Base-by-base conservation (phyloP, 2,888 invertebrate species). In the Leptinotarsa peninsularis region DNA sequence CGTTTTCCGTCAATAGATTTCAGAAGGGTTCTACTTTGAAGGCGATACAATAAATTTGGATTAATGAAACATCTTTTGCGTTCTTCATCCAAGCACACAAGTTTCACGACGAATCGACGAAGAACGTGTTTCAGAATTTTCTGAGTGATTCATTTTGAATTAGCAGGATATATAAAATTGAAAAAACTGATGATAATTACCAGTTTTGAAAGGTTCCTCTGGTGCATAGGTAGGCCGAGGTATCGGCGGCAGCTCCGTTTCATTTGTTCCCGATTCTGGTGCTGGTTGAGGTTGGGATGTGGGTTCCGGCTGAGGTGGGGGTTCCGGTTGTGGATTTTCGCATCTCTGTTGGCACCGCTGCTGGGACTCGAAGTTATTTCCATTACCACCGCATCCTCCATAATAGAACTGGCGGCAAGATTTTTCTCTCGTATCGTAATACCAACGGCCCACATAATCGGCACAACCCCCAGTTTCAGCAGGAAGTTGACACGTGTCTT, bases 331-430 rank as follows among this genome's bases (percentile, higher is more conserved):
- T 87, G 54, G 52, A 21, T 87, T 89, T 77, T 91, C 90, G 86
- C 96, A 96, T 56, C 92, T 90, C 66, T 89, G 89, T 78, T 91
- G 87, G 82, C 96, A 97, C 67, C 92, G 92, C 66, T 90, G 88
- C 85, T 94, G 91, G 0, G 91, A 90, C 13, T 86, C 86, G 89
- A 97, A 98, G 88, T 96, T 96, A 88, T 98, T 98, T 2, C 91
- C 92, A 85, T 98, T 99, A 49, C 98, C 98, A 21, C 94, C 94
- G 86, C 98, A 98, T 68, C 98, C 98, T 54, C 97, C 96, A 86
- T 94, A 98, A 82, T 95, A 93, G 89, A 98, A 98, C 84, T 93
- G 93, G 71, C 91, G 89, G 87, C 98, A 98, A 52, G 90, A 90
- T 77, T 92, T 91, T 67, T 93, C 92, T 82, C 91, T 91, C 0